These are phyloP conservation scores for Coreius guichenoti DNA, from an alignment of 2,797 vertebrate genomes.

Conservation along the genomic window DNA sequence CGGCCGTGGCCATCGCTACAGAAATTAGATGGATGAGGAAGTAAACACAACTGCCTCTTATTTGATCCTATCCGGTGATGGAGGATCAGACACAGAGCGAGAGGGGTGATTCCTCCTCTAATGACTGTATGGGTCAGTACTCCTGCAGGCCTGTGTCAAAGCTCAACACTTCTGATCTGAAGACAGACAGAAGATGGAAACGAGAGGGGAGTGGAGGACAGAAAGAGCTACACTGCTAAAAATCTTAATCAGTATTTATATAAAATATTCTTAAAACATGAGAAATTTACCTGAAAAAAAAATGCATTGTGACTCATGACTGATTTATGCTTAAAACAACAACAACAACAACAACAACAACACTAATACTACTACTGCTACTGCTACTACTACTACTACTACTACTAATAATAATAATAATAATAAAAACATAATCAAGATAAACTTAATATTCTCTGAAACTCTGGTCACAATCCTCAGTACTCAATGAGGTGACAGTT, in stretches of 20 bases:
- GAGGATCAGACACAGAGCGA: conserved; percentile 59
- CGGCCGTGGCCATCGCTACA: conserved; percentile 86
- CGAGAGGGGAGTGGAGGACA: conserved; percentile 29
- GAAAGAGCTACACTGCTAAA: conserved; percentile 35
- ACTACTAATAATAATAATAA: no score
- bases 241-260: not conserved
- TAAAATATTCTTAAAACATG: not conserved
- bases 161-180: conserved; percentile 85
- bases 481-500: not conserved
- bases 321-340: no score
- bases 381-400: no score
- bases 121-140: conserved; percentile 94
- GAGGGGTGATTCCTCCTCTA: conserved; percentile 88
- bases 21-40: conserved; percentile 95
- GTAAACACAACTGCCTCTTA: conserved; percentile 94
- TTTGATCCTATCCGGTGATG: conserved; percentile 81
- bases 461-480: not conserved
- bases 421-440: no score
- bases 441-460: no score
- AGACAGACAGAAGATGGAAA: conserved; percentile 58
- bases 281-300: not conserved
- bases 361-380: no score
- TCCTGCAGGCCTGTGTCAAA: conserved; percentile 86
- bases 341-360: no score
- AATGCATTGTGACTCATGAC: no score